Conservation (phyloP, 2,797 vertebrate genomes). For the Helicolenus hilgendorfi region DNA sequence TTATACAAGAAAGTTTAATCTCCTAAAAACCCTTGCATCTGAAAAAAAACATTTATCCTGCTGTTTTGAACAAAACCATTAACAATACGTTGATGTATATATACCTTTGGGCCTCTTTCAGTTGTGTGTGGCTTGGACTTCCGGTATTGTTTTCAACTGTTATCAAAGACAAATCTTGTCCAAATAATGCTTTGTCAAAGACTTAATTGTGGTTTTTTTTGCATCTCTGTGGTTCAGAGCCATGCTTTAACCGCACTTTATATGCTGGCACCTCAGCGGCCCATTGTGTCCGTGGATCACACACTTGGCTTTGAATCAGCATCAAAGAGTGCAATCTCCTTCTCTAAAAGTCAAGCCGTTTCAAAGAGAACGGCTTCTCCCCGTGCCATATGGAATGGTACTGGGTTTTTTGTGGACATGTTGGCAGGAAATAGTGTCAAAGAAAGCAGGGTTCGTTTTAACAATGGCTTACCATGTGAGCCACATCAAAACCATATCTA, state of each 20-base stretch:
- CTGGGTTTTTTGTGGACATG: conserved; percentile 32
- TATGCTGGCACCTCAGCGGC: conserved; percentile 45
- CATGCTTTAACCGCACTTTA: conserved; percentile 38
- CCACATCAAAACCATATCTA: conserved; percentile 66
- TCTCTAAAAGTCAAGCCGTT: conserved; percentile 55
- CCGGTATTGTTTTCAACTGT: neutral
- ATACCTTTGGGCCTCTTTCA: conserved; percentile 45
- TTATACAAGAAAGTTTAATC: neutral
- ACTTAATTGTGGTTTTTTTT: conserved; percentile 50
- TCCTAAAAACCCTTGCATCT: neutral
- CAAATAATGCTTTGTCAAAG: conserved; percentile 28
- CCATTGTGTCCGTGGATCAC: conserved; percentile 43
- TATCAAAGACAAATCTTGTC: conserved; percentile 43
- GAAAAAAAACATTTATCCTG: neutral
- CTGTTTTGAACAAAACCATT: neutral
- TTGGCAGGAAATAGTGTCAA: conserved; percentile 62
- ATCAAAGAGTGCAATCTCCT: conserved; percentile 62
- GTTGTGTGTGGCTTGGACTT: conserved; percentile 26
- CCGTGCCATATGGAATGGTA: conserved; percentile 54
- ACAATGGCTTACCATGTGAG: conserved; percentile 60
- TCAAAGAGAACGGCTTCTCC: conserved; percentile 41
- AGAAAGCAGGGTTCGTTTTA: conserved; percentile 55
- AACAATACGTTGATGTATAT: neutral
- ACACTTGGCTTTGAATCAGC: conserved; percentile 67
- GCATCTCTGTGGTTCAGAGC: conserved; percentile 35